These are phyloP conservation scores for Caenorhabditis sulstoni DNA, from an alignment of 2,888 invertebrate species.

Conservation along the genomic window DNA sequence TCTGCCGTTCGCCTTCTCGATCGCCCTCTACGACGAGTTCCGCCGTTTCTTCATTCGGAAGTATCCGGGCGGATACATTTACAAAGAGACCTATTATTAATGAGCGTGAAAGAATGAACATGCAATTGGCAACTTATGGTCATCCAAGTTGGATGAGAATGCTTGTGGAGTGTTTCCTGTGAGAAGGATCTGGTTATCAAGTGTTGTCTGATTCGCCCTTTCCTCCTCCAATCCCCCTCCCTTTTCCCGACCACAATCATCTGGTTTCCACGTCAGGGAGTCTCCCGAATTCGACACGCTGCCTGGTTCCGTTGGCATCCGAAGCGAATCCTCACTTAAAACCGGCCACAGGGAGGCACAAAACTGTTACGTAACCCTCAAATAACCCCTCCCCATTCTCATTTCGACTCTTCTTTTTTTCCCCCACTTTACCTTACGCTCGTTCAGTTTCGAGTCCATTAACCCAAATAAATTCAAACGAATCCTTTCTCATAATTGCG, in stretches of 20 bases:
- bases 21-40: constrained; percentile 72
- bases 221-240: constrained; percentile 17
- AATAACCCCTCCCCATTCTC: constrained; percentile 3
- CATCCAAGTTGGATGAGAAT: too few relatives aligned
- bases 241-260: constrained; percentile 36
- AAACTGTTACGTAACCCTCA: constrained; percentile 55
- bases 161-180: background rate
- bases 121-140: too few relatives aligned
- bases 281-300: constrained; percentile 57
- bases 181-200: constrained; percentile 42
- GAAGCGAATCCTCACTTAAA: constrained; percentile 31
- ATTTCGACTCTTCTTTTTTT: background rate
- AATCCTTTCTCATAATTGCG: background rate
- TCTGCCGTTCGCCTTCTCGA: constrained; percentile 71
- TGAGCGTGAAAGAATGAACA: too few relatives aligned
- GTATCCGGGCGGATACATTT: constrained; percentile 72
- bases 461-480: constrained; percentile 25
- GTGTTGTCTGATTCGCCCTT: constrained; percentile 5
- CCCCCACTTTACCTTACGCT: background rate
- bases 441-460: background rate
- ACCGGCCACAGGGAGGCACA: constrained; percentile 46
- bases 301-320: constrained; percentile 31
- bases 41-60: constrained; percentile 69
- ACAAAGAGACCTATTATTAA: constrained; percentile 70
- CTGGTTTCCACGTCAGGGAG: constrained; percentile 39